A percentile compares a stretch with the other conserved stretches of the same genome.
phyloP scores from a whole-genome alignment of 2,797 vertebrate species.

The Acrossocheilus wenchowensis region DNA sequence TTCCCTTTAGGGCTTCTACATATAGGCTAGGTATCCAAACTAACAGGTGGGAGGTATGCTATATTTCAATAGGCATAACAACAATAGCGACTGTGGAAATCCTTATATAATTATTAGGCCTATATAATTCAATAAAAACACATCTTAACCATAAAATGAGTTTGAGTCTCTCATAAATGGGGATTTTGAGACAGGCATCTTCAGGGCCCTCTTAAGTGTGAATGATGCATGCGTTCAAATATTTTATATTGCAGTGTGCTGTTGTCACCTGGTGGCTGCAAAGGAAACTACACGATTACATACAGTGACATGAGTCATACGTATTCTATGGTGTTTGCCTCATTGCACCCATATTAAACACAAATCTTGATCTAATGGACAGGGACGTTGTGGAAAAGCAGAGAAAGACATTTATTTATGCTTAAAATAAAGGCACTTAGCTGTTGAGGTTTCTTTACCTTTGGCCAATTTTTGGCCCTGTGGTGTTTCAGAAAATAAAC shows the following conservation, averaged over 20 bases:
- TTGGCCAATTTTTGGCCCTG: not conserved
- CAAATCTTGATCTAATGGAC: not conserved
- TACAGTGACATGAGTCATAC: not conserved
- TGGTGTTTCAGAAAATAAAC: not conserved
- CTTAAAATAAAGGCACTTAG: not conserved
- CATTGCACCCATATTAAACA: not conserved
- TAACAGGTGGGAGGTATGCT: not conserved
- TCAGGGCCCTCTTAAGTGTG: conserved; percentile 4
- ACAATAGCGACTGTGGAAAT: not conserved
- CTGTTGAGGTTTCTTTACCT: not conserved
- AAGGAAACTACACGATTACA: not conserved
- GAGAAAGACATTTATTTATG: not conserved
- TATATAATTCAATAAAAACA: not conserved
- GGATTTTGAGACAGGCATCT: not conserved
- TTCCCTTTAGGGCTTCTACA: not conserved
- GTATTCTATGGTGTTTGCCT: not conserved
- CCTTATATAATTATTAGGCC: not conserved
- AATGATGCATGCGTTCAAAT: not conserved
- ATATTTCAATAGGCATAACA: not conserved
- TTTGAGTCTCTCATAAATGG: not conserved
- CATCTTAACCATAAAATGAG: not conserved
- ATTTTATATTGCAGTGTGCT: not conserved
- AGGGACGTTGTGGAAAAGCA: not conserved
- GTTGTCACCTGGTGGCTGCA: conserved; percentile 20
- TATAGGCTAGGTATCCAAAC: not conserved